A percentile compares a stretch with the other conserved stretches of the same genome.
These are phyloP conservation scores for Pseudachorutes palmiensis DNA, from an alignment of 1,140 invertebrate genomes.

Conservation along the genomic window DNA sequence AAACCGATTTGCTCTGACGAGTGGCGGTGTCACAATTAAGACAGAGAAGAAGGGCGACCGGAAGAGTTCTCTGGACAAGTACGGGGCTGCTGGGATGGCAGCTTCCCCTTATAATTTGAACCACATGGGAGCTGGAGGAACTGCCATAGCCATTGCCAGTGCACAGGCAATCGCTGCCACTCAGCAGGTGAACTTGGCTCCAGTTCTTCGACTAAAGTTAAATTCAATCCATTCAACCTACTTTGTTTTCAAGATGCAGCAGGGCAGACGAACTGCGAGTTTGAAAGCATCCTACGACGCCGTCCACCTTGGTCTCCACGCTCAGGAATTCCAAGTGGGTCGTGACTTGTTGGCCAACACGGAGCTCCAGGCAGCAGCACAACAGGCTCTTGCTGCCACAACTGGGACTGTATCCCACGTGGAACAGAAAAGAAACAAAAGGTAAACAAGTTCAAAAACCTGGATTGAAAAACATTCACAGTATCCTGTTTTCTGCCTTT, in stretches of 20 bases:
- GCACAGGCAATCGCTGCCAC: slow-evolving; percentile 94
- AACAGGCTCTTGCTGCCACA: slow-evolving; percentile 63
- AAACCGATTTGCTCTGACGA: slow-evolving; percentile 49
- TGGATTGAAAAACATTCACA: no score
- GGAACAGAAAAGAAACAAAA: slow-evolving; percentile 38
- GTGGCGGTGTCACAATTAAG: slow-evolving; percentile 24
- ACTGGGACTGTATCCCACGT: slow-evolving; percentile 24
- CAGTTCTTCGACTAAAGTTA: neutral
- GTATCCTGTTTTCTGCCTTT: neutral
- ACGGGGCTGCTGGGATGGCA: slow-evolving; percentile 24
- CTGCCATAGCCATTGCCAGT: slow-evolving; percentile 85
- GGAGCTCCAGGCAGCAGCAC: slow-evolving; percentile 49
- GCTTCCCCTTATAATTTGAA: slow-evolving; percentile 54
- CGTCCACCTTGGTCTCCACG: slow-evolving; percentile 54
- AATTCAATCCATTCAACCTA: no score
- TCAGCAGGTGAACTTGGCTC: slow-evolving; percentile 59
- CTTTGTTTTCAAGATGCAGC: slow-evolving; percentile 64
- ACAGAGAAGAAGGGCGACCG: slow-evolving; percentile 35
- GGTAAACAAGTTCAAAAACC: slow-evolving; percentile 16
- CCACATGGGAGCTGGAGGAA: slow-evolving; percentile 67
- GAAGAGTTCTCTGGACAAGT: slow-evolving; percentile 32
- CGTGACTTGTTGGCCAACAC: slow-evolving; percentile 57
- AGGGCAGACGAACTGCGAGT: slow-evolving; percentile 83
- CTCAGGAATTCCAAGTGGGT: slow-evolving; percentile 53
- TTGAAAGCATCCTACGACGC: slow-evolving; percentile 91